These are phyloP conservation scores for Isoperla grammatica DNA, from an alignment of 2,888 invertebrate species.

Conservation along the genomic window DNA sequence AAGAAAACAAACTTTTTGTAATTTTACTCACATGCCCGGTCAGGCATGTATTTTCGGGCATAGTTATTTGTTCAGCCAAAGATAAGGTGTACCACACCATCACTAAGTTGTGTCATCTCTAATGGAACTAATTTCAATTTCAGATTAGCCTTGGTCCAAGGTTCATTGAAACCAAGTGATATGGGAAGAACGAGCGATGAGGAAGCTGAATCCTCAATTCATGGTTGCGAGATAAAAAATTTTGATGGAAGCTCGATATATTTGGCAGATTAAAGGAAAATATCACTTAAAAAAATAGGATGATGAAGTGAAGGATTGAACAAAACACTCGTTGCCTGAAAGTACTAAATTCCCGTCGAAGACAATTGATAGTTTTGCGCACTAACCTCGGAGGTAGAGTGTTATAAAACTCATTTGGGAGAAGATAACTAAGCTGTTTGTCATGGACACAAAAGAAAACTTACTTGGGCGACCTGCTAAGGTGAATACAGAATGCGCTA, in stretches of 20 bases:
- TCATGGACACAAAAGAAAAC: too few species aligned
- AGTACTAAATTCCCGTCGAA: background rate
- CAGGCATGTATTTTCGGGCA: too few species aligned
- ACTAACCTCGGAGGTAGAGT: background rate
- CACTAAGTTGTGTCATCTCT: too few species aligned
- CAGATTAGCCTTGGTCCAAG: too few species aligned
- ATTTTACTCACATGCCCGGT: too few species aligned
- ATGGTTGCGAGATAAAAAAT: conserved; percentile 51
- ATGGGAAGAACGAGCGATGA: conserved; percentile 31
- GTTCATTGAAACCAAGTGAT: too few species aligned
- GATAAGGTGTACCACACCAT: too few species aligned
- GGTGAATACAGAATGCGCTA: too few species aligned
- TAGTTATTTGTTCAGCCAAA: too few species aligned
- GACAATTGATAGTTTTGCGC: background rate
- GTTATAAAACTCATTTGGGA: background rate
- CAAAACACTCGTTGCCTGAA: background rate
- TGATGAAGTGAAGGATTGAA: conserved; percentile 9
- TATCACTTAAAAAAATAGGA: conserved; percentile 31
- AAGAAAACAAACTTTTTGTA: too few species aligned
- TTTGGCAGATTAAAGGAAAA: conserved; percentile 61
- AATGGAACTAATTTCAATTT: too few species aligned
- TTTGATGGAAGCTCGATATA: conserved; percentile 55
- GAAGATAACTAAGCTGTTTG: background rate
- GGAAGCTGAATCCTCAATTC: conserved; percentile 47
- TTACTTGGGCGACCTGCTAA: too few species aligned